phyloP scores from a whole-genome alignment of 2,113 vertebrate species.

The Alligator mississippiensis region DNA sequence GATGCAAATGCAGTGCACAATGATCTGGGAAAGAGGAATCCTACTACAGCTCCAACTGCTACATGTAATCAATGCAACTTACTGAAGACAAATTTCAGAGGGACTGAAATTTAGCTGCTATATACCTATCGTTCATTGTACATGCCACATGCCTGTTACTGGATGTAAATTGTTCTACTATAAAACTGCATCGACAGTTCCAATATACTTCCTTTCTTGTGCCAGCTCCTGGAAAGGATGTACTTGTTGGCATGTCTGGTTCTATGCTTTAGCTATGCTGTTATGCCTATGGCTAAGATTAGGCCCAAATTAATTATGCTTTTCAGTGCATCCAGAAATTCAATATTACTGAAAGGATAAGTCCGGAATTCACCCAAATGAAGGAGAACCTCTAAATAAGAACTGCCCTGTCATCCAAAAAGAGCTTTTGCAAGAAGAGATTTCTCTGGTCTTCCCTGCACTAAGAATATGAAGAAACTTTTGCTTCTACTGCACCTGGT shows the following conservation, averaged over 20 bases:
- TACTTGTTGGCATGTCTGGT: not conserved
- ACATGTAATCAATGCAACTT: not conserved
- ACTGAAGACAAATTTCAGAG: not conserved
- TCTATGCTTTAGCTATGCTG: not conserved
- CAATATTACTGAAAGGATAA: not conserved
- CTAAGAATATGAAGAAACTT: not conserved
- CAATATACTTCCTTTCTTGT: not conserved
- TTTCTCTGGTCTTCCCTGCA: not conserved
- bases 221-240: not conserved
- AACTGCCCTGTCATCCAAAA: not conserved
- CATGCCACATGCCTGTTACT: not conserved
- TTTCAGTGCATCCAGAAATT: not conserved
- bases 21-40: not conserved
- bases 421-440: not conserved
- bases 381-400: not conserved
- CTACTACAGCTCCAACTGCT: not conserved
- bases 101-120: not conserved
- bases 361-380: not conserved
- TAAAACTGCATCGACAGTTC: not conserved
- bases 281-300: not conserved
- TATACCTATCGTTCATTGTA: not conserved
- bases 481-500: not conserved
- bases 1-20: slow-evolving; percentile 11
- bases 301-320: not conserved
- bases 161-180: not conserved